Base-by-base conservation (phyloP, 2,888 invertebrate genomes). In the Tanytarsus gracilentus region DNA sequence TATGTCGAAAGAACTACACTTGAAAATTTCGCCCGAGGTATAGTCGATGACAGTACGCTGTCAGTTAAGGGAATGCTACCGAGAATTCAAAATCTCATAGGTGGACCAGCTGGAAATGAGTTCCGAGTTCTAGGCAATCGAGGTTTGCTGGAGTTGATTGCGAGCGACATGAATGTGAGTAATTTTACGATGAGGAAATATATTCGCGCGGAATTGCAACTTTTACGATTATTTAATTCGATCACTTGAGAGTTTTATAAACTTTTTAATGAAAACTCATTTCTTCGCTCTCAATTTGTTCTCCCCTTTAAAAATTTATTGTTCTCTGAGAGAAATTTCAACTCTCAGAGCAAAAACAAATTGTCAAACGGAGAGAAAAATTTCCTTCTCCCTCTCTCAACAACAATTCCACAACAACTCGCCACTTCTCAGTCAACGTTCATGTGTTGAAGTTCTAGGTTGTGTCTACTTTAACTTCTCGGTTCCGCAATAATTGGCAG, bases 11-110 rank as follows among this genome's bases (percentile, higher is more conserved):
- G 75, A 63, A 75, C 76, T 62, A 89, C 89, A 5, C 68, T 88
- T 64, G 76, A 84, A 67, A 79, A 82, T 67, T 88, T 88, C 68
- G 86, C 88, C 0, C 76, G 76, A 64, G 80, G 79, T 73, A 82
- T 83, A 40, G 82, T 87, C 2, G 82, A 86, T 0, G 84, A 84
- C 65, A 80, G 80, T 66, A 73, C 80, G 0, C 75, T 79, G 48
- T 84, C 85, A 2, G 74, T 88, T 60, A 79, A 81, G 27, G 80
- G 81, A 63, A 68, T 85, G 23, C 70, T 88, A 66, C 83, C 85
- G 67, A 76, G 80, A 7, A 77, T 88, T 33, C 84, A 86, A 69
- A 72, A 79, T 4, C 75, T 82, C 21, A 73, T 86, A 3, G 62
- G 69, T 27, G 78, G 78, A 27, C 79, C 82, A 0, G 72, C 74